These are phyloP conservation scores for Eustalomyia histrio DNA, from an alignment of 2,888 invertebrate species.

Conservation along the genomic window DNA sequence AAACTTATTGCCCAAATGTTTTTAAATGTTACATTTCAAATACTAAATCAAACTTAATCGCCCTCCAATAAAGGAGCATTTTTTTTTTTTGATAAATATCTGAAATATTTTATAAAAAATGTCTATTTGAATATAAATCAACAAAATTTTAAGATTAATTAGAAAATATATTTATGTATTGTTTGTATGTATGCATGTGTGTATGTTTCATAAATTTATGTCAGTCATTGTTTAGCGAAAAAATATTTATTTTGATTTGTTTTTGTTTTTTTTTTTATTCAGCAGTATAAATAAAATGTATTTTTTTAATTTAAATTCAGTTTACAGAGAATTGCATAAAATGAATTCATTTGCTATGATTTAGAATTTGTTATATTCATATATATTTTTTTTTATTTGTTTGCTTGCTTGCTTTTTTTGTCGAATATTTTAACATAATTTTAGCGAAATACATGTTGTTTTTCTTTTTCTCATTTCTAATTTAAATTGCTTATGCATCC, in stretches of 20 bases:
- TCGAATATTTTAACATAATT: conserved; percentile 44
- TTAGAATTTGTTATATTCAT: conserved; percentile 23
- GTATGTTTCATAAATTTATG: background rate
- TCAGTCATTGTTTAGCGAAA: background rate
- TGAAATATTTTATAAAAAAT: conserved; percentile 1
- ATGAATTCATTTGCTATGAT: conserved; percentile 52
- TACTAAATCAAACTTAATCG: too few relatives aligned
- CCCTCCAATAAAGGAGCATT: too few relatives aligned
- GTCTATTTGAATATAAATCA: conserved; percentile 9
- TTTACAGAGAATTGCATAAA: conserved; percentile 45
- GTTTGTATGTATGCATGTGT: background rate
- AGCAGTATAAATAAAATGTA: conserved; percentile 10
- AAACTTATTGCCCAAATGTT: too few relatives aligned
- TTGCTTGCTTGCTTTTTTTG: too few relatives aligned
- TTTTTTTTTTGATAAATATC: background rate
- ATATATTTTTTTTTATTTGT: too few relatives aligned
- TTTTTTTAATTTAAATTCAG: conserved; percentile 48
- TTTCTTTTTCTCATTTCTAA: conserved; percentile 37
- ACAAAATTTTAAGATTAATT: conserved; percentile 41
- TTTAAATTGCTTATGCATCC: conserved; percentile 58
- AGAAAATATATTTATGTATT: conserved; percentile 14
- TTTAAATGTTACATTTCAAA: too few relatives aligned
- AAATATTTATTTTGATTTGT: background rate
- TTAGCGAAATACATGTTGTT: background rate
- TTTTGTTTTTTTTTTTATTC: background rate